phyloP scores from a whole-genome alignment of 1,140 invertebrate genomes.

The Cardiocondyla obscurior region DNA sequence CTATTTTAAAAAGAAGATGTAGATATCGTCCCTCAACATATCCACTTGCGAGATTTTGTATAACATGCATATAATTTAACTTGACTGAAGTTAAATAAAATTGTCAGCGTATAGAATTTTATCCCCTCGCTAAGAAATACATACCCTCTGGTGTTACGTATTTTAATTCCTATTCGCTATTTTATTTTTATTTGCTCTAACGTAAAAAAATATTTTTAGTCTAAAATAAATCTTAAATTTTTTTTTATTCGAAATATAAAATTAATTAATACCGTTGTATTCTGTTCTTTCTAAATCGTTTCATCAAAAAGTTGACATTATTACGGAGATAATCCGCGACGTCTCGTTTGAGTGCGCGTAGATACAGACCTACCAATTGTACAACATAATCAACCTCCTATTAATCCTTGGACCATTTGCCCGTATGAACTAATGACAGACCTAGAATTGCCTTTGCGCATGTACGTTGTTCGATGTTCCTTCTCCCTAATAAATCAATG shows the following conservation, averaged over 20 bases:
- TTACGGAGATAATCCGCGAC: conserved; percentile 6
- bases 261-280: not conserved
- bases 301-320: not conserved
- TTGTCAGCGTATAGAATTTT: not conserved
- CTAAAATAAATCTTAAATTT: not conserved
- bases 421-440: conserved; percentile 54
- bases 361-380: conserved; percentile 29
- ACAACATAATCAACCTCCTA: conserved; percentile 50
- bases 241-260: not conserved
- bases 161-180: not conserved
- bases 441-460: conserved; percentile 47
- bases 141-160: not conserved
- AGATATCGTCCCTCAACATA: too few species aligned
- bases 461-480: conserved; percentile 30
- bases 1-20: not conserved
- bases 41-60: not conserved
- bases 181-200: not conserved
- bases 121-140: not conserved
- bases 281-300: not conserved
- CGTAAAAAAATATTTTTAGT: not conserved
- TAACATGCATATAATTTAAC: not conserved
- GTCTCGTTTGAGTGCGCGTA: not conserved
- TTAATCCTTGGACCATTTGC: conserved; percentile 50
- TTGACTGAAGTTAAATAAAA: not conserved
- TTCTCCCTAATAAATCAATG: conserved; percentile 54